Evolutionary conservation across 2,113 vertebrate genomes (phyloP).

Genomic region (Symphodus melops): DNA sequence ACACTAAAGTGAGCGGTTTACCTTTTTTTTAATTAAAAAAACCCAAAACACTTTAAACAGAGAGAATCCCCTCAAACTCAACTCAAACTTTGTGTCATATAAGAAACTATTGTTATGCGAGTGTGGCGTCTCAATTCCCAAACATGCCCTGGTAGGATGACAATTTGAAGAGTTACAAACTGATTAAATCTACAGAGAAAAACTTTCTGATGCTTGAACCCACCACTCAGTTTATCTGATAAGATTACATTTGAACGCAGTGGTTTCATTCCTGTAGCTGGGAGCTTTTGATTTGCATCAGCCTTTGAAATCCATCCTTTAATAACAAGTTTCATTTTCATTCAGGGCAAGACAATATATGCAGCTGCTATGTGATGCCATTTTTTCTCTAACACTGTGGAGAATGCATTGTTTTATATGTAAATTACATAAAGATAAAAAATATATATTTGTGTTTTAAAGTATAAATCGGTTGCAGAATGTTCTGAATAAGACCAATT

Average conservation of each 20-base stretch:
- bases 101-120: background rate
- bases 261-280: constrained; percentile 52
- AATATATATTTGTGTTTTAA: background rate
- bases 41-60: background rate
- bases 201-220: constrained; percentile 42
- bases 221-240: constrained; percentile 44
- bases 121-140: background rate
- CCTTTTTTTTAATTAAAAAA: too few species aligned
- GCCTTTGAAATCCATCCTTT: constrained; percentile 42
- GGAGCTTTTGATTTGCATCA: constrained; percentile 52
- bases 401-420: background rate
- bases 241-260: constrained; percentile 43
- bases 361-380: background rate
- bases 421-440: background rate
- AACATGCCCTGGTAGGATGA: background rate
- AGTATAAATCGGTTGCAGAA: background rate
- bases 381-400: constrained; percentile 2
- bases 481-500: background rate
- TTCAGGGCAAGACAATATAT: constrained; percentile 30
- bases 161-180: constrained; percentile 25
- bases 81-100: background rate
- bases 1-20: too few species aligned
- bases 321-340: constrained; percentile 26
- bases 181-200: constrained; percentile 60
- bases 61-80: background rate